phyloP scores from a whole-genome alignment of 2,113 vertebrate species.

The Dipodomys ordii region DNA sequence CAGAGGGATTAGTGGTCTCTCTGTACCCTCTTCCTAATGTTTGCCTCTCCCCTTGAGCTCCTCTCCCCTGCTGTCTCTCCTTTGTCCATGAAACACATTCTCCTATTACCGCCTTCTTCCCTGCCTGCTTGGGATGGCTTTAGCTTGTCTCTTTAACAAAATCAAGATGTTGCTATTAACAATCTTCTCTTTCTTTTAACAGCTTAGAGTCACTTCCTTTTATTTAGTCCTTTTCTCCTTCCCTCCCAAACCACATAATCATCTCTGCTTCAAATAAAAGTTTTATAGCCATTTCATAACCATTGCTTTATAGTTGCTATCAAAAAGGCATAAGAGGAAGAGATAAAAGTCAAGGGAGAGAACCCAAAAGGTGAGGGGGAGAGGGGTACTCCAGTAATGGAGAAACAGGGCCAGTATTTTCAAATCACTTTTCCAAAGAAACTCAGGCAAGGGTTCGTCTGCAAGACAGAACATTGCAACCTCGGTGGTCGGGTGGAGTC shows the following conservation, averaged over 20 bases:
- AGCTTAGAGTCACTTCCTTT: conserved; percentile 66
- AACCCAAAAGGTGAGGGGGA: neutral
- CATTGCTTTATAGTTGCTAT: conserved; percentile 56
- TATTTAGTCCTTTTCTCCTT: conserved; percentile 58
- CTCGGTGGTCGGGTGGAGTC: conserved; percentile 28
- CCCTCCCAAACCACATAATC: conserved; percentile 57
- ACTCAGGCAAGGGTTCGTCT: neutral
- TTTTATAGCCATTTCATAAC: conserved; percentile 69
- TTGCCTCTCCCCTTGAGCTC: conserved; percentile 38
- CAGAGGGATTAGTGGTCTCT: conserved; percentile 55
- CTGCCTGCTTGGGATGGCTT: conserved; percentile 66
- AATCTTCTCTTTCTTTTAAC: conserved; percentile 64
- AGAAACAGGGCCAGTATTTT: conserved; percentile 31
- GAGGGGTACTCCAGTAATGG: neutral
- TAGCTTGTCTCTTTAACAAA: conserved; percentile 71
- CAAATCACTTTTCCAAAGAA: neutral
- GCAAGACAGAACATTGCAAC: neutral
- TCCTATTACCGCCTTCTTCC: conserved; percentile 75
- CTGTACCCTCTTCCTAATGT: neutral
- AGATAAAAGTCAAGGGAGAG: conserved; percentile 41
- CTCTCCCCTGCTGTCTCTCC: conserved; percentile 65
- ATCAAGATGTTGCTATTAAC: conserved; percentile 79
- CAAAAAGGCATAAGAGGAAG: conserved; percentile 44
- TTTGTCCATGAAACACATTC: conserved; percentile 76
- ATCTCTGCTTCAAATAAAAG: conserved; percentile 71